phyloP scores from a whole-genome alignment of 2,797 vertebrate genomes.

The Serranus cabrilla region DNA sequence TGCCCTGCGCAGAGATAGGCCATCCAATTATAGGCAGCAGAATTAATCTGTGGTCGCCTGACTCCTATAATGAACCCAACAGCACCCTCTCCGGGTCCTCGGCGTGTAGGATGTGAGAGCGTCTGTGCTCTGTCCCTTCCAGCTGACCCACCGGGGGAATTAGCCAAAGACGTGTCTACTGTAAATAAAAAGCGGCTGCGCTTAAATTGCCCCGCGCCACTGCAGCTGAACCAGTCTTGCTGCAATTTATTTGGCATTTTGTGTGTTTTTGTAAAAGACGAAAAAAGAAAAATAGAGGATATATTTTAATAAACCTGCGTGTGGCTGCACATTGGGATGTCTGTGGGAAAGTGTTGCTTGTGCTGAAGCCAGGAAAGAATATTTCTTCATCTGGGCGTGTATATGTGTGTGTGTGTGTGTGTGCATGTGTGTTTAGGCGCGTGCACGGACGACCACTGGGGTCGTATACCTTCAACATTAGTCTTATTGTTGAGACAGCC shows the following conservation, averaged over 20 bases:
- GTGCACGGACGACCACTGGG: constrained; percentile 31
- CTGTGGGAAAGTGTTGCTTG: constrained; percentile 28
- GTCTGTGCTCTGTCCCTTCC: constrained; percentile 38
- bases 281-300: constrained; percentile 18
- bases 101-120: constrained; percentile 43
- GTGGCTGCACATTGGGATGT: constrained; percentile 14
- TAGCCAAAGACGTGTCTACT: constrained; percentile 32
- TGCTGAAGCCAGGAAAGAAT: not conserved
- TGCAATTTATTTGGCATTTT: constrained; percentile 34
- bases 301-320: constrained; percentile 36
- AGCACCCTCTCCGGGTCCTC: constrained; percentile 81
- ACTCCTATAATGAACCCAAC: constrained; percentile 78
- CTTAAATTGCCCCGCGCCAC: constrained; percentile 33
- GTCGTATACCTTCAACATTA: constrained; percentile 67
- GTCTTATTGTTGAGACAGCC: constrained; percentile 73
- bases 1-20: constrained; percentile 68
- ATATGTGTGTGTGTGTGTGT: constrained; percentile 16
- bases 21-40: constrained; percentile 75
- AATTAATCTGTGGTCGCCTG: constrained; percentile 71
- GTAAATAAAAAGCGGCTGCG: constrained; percentile 55
- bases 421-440: not conserved
- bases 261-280: constrained; percentile 12
- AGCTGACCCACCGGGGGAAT: constrained; percentile 53
- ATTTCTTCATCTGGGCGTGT: constrained; percentile 32
- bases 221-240: constrained; percentile 16